Evolutionary conservation across 2,113 vertebrate genomes (phyloP).

Genomic region (Peromyscus californicus): DNA sequence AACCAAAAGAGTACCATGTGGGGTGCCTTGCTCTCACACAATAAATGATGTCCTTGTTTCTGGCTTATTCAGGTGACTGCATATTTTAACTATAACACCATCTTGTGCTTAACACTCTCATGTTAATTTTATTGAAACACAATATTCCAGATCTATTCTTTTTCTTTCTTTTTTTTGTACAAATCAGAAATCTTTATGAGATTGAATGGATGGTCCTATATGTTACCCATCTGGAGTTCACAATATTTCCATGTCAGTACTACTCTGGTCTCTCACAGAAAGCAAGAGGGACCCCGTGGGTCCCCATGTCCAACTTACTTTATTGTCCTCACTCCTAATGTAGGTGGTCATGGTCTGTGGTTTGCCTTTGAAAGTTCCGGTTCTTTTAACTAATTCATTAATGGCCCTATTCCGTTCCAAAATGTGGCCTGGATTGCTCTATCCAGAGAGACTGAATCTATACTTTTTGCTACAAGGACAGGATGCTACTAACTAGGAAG

Average conservation of each 20-base stretch:
- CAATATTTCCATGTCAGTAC: neutral
- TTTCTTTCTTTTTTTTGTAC: neutral
- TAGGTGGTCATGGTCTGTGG: neutral
- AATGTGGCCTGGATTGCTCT: neutral
- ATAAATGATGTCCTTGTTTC: neutral
- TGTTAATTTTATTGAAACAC: neutral
- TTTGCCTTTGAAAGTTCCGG: neutral
- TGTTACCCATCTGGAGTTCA: neutral
- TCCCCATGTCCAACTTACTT: neutral
- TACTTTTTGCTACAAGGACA: neutral
- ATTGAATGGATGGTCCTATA: neutral
- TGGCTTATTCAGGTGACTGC: neutral
- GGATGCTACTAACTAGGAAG: neutral
- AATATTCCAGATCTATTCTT: neutral
- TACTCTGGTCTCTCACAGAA: neutral
- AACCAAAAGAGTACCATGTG: neutral
- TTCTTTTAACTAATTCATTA: slow-evolving; percentile 42
- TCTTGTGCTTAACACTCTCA: neutral
- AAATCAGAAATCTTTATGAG: neutral
- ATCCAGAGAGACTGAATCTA: neutral
- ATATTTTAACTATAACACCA: neutral
- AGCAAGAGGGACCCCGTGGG: neutral
- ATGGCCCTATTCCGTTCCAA: neutral
- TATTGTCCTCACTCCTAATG: neutral
- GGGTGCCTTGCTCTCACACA: neutral